phyloP scores from a whole-genome alignment of 2,888 invertebrate species.

The Entomobrya multifasciata region DNA sequence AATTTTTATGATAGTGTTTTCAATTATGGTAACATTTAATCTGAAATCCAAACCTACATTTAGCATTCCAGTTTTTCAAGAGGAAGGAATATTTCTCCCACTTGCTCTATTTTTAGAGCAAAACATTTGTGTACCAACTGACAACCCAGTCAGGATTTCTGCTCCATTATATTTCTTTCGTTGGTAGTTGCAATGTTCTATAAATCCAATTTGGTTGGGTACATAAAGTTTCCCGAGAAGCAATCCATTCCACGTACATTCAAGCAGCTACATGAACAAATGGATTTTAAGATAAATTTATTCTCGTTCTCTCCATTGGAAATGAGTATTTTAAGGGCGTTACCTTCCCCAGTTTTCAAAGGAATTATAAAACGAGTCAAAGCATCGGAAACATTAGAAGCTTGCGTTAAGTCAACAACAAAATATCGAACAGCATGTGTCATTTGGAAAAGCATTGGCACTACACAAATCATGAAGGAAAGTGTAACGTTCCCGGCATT shows the following conservation, averaged over 20 bases:
- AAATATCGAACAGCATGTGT: neutral
- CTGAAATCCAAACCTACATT: neutral
- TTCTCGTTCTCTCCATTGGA: neutral
- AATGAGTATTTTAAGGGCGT: constrained; percentile 12
- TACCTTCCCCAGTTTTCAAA: neutral
- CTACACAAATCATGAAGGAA: neutral
- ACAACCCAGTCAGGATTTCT: neutral
- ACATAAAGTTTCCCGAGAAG: constrained; percentile 46
- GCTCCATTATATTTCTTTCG: constrained; percentile 1
- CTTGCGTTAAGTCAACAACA: neutral
- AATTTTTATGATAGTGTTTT: neutral
- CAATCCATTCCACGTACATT: constrained; percentile 24
- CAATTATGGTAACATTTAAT: neutral
- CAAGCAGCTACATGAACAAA: neutral
- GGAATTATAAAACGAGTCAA: constrained; percentile 3
- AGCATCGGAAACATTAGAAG: neutral
- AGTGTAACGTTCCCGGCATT: neutral
- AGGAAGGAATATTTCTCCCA: constrained; percentile 51
- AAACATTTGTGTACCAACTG: neutral
- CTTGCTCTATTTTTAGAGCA: constrained; percentile 59
- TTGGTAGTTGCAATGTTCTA: constrained; percentile 24
- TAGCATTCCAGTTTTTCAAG: neutral
- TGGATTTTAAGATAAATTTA: neutral
- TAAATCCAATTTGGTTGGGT: constrained; percentile 44
- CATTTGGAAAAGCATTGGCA: neutral